phyloP scores from a whole-genome alignment of 2,888 invertebrate species.

The Eumacrocentrus americanus region DNA sequence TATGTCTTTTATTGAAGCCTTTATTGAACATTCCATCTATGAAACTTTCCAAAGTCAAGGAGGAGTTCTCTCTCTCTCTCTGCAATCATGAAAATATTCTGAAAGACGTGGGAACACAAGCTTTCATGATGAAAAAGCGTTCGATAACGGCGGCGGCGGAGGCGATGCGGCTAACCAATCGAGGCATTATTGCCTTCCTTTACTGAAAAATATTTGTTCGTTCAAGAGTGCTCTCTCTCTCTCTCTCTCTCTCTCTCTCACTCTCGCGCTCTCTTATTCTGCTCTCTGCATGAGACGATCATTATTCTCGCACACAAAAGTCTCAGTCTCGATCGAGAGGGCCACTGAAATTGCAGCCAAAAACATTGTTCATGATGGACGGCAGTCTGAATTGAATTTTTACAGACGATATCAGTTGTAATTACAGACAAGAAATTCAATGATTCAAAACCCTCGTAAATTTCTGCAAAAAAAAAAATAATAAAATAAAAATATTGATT shows the following conservation, averaged over 20 bases:
- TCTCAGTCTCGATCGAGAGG: background rate
- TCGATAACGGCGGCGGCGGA: slow-evolving; percentile 12
- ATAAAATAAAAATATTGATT: background rate
- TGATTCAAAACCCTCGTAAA: too few species aligned
- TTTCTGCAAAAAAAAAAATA: too few species aligned
- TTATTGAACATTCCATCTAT: slow-evolving; percentile 23
- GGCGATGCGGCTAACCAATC: slow-evolving; percentile 17
- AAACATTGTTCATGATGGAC: background rate
- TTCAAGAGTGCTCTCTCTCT: slow-evolving; percentile 3
- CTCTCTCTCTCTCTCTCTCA: too few species aligned
- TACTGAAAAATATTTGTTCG: slow-evolving; percentile 12
- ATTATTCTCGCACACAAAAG: slow-evolving; percentile 11
- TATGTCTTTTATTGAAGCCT: slow-evolving; percentile 20
- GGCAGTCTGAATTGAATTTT: too few species aligned
- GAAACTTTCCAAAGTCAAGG: background rate
- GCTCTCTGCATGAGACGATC: slow-evolving; percentile 7
- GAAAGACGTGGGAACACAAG: background rate
- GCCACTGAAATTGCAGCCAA: background rate
- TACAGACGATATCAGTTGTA: too few species aligned
- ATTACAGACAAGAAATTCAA: too few species aligned
- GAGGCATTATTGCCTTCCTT: slow-evolving; percentile 18
- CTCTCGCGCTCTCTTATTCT: too few species aligned
- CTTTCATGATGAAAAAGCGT: slow-evolving; percentile 7
- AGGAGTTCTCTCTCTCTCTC: background rate
- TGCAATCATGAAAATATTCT: slow-evolving; percentile 14